Conservation (phyloP, 2,113 vertebrate species). For the Symphodus melops region DNA sequence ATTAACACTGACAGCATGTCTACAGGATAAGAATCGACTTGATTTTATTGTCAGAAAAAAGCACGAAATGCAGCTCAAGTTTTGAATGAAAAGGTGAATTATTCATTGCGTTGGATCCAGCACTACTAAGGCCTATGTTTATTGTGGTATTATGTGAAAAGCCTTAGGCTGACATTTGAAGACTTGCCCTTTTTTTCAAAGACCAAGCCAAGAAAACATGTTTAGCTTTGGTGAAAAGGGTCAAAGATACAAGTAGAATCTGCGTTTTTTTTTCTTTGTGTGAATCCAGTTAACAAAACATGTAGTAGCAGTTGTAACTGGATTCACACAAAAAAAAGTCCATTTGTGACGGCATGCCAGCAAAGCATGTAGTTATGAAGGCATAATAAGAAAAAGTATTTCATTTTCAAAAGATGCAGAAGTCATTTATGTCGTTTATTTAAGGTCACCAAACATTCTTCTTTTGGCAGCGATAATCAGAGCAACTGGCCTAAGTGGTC, state of each 20-base stretch:
- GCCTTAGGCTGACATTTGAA: not conserved
- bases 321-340: not conserved
- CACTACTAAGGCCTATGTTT: slow-evolving; percentile 21
- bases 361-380: not conserved
- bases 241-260: not conserved
- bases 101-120: slow-evolving; percentile 21
- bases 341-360: not conserved
- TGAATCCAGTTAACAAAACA: not conserved
- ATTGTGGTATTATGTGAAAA: not conserved
- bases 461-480: not conserved
- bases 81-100: slow-evolving; percentile 40
- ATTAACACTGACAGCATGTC: slow-evolving; percentile 27
- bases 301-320: not conserved
- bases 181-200: not conserved
- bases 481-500: not conserved
- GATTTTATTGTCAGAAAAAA: slow-evolving; percentile 21
- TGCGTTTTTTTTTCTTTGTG: slow-evolving; percentile 3
- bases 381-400: not conserved
- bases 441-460: too few relatives aligned
- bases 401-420: not conserved
- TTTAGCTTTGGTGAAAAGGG: not conserved
- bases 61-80: slow-evolving; percentile 12
- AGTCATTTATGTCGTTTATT: too few relatives aligned
- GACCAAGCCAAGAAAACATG: too few relatives aligned
- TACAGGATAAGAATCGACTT: slow-evolving; percentile 1